A percentile compares a stretch with the other conserved stretches of the same genome.
phyloP scores from a whole-genome alignment of 2,797 vertebrate species.

The Spondyliosoma cantharus region DNA sequence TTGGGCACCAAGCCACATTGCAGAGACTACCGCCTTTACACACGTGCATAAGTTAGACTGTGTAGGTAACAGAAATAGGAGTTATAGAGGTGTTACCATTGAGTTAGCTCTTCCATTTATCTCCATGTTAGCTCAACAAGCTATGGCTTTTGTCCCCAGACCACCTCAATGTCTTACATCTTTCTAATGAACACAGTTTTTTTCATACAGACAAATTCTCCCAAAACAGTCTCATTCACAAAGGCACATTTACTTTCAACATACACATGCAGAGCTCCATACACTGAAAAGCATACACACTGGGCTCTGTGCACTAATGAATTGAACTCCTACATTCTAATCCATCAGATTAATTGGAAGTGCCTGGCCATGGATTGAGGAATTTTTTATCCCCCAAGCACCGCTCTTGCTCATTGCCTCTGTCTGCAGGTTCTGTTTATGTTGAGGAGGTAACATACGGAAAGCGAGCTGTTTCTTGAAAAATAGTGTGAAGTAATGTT shows the following conservation, averaged over 20 bases:
- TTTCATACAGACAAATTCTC: constrained; percentile 37
- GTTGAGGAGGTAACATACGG: constrained; percentile 47
- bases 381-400: constrained; percentile 72
- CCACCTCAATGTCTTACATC: constrained; percentile 27
- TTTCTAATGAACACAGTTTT: constrained; percentile 46
- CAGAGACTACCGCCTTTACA: not conserved
- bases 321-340: constrained; percentile 74
- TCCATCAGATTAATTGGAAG: constrained; percentile 86
- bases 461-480: constrained; percentile 12
- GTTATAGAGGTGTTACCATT: constrained; percentile 14
- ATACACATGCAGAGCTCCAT: constrained; percentile 40
- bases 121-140: constrained; percentile 25
- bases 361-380: constrained; percentile 71
- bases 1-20: constrained; percentile 2
- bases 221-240: constrained; percentile 43
- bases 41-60: not conserved
- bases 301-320: constrained; percentile 71
- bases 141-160: constrained; percentile 39
- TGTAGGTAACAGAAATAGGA: not conserved
- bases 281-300: constrained; percentile 28
- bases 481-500: constrained; percentile 14
- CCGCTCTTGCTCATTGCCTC: constrained; percentile 46
- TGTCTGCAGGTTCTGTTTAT: constrained; percentile 66
- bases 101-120: constrained; percentile 31
- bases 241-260: constrained; percentile 49